Evolutionary conservation across 2,888 invertebrate species (phyloP).

Genomic region (Gari tellinella): DNA sequence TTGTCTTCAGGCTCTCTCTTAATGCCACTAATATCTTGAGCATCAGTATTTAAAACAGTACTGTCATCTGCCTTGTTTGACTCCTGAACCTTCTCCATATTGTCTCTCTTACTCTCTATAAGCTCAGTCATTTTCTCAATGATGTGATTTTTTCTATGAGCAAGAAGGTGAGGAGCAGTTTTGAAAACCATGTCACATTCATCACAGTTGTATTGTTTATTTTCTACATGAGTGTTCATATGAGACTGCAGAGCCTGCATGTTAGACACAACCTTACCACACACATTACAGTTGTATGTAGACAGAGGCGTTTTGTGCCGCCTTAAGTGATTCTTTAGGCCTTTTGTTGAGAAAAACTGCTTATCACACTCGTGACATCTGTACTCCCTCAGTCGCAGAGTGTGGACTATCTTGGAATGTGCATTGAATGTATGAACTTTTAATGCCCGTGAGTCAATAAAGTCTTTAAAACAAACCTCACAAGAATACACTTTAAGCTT

Average conservation of each 20-base stretch:
- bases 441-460: conserved; percentile 52
- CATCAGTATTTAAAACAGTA: too few relatives aligned
- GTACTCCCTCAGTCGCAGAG: conserved; percentile 42
- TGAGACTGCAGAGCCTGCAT: conserved; percentile 39
- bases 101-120: conserved; percentile 5
- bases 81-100: not conserved
- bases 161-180: conserved; percentile 35
- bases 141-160: conserved; percentile 55
- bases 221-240: conserved; percentile 43
- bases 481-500: conserved; percentile 50
- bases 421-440: conserved; percentile 59
- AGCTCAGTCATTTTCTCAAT: conserved; percentile 48
- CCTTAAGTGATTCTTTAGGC: conserved; percentile 56
- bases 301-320: conserved; percentile 38
- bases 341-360: conserved; percentile 59
- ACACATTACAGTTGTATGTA: conserved; percentile 49
- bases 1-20: too few relatives aligned
- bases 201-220: conserved; percentile 46
- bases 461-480: conserved; percentile 52
- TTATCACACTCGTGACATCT: conserved; percentile 55
- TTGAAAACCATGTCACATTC: conserved; percentile 48
- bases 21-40: too few relatives aligned
- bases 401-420: conserved; percentile 54
- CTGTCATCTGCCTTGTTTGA: too few relatives aligned
- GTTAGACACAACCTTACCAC: conserved; percentile 39